Percentiles rank a stretch among this genome's conserved stretches.
Evolutionary conservation across 2,797 vertebrate species (phyloP).

Genomic region (Sebastes vulpes): DNA sequence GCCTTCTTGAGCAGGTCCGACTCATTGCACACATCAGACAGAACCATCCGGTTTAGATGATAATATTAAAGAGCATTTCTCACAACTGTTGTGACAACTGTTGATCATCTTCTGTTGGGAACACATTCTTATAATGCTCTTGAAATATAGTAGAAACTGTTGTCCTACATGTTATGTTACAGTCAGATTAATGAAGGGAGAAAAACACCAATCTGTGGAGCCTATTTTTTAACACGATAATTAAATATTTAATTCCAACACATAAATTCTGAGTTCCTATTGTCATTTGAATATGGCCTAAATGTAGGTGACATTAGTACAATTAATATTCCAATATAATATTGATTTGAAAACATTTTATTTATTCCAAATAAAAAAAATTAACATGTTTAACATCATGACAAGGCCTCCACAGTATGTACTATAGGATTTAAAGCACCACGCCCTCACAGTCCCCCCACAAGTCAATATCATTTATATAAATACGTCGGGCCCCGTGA

Average conservation of each 20-base stretch:
- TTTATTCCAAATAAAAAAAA: neutral
- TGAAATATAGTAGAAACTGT: neutral
- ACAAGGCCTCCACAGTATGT: no score
- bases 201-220: neutral
- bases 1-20: constrained; percentile 65
- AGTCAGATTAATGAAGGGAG: neutral
- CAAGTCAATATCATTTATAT: no score
- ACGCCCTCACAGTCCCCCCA: no score
- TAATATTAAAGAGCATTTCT: constrained; percentile 54
- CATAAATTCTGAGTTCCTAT: neutral
- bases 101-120: constrained; percentile 33
- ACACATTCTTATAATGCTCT: neutral
- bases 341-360: neutral
- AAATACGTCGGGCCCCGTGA: no score
- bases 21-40: constrained; percentile 77
- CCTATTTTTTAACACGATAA: neutral
- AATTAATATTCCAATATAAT: neutral
- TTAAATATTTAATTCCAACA: neutral
- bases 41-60: constrained; percentile 56
- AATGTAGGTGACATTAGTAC: neutral
- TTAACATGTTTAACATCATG: neutral
- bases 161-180: neutral
- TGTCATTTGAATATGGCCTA: neutral
- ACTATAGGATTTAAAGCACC: no score
- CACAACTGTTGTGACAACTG: constrained; percentile 67